Evolutionary conservation across 2,113 vertebrate species (phyloP).

Genomic region (Marmota flaviventris): DNA sequence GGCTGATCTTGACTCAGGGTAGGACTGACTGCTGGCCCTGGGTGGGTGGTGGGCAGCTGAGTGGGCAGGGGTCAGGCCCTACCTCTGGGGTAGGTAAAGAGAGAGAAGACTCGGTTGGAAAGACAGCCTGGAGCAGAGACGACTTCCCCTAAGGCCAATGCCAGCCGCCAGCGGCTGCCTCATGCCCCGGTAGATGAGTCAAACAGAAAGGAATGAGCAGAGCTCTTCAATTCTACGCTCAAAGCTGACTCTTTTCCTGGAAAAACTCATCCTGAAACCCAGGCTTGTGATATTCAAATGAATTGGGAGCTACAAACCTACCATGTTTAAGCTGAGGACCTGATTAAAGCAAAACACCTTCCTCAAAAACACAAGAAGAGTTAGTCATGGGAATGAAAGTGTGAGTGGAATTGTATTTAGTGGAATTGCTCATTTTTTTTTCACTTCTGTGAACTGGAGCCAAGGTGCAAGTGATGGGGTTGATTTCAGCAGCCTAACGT

Average conservation of each 20-base stretch:
- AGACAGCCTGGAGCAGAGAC: neutral
- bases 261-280: neutral
- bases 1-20: neutral
- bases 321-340: neutral
- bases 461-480: neutral
- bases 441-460: neutral
- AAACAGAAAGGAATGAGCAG: neutral
- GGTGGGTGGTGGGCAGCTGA: neutral
- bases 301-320: neutral
- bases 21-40: neutral
- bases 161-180: neutral
- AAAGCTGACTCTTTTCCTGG: neutral
- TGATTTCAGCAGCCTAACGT: neutral
- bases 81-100: neutral
- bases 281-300: neutral
- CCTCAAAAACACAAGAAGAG: constrained; percentile 6
- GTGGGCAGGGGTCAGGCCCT: neutral
- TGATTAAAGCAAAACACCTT: constrained; percentile 11
- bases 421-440: neutral
- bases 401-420: neutral
- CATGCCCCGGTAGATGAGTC: neutral
- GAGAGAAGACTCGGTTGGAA: neutral
- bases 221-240: neutral
- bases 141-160: neutral
- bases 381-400: neutral